Evolutionary conservation across 2,888 invertebrate species (phyloP), one percentile per base, ranked within the genome.

Genomic region (Epirrita christyi): DNA sequence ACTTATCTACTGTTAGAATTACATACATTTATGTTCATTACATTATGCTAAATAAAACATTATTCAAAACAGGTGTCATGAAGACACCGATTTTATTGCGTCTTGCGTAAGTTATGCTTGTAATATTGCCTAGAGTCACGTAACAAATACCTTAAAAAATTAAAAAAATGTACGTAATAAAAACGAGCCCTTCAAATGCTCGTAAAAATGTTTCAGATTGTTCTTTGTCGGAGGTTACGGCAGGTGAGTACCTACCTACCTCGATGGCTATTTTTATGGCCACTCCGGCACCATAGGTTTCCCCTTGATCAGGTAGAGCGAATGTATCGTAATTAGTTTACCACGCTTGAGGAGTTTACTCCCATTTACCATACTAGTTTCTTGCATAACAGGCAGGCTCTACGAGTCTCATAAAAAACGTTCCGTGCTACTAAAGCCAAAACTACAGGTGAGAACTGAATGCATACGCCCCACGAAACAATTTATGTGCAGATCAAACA

Each of bases 71-170:
- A 57, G 55, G 59, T 61, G 59, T 59, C 59, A 58, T 58, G 49
- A 52, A 54, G 61, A 54, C 59, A 60, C 61, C 46, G 44, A 53
- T 63, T 61, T 64, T 59, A 66, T 52, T 55, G 55, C 61, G 47
- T 43, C 53, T 58, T 62, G 55, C 55, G 61, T 56, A 64, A 60
- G 56, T 63, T 50, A 55, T 56, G 55, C 29, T 50, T 55, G 51
- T 59, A 48, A 64, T 63, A 55, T 56, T 55, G 52, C 53, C 45
- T 48, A 56, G 50, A 50, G 55, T 63, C 66, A 61, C 64, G 64
- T 61, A 55, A 58, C 54, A 36, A 55, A 56, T 56, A 59, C 46
- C 51, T 28, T n/a, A 36, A 46, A 57, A 59, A 61, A 54, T 55
- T 28, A 9, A 36, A 46, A 57, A 59, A 61, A 54, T 55, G 14